Conservation (phyloP, 2,888 invertebrate species). For the Hypomecis punctinalis region DNA sequence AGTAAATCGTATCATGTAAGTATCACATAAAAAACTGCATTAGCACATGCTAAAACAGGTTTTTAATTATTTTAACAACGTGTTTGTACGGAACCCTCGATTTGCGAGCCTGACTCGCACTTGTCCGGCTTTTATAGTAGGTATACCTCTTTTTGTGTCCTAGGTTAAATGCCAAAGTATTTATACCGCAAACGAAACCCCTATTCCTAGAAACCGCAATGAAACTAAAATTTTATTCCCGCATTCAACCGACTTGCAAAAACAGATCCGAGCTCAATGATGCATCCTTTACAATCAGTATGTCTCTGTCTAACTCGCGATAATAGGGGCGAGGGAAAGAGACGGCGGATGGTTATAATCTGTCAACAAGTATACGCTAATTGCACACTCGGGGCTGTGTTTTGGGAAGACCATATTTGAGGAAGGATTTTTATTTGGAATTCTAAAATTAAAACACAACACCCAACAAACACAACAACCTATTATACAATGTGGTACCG, state of each 20-base stretch:
- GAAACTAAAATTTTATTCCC: slow-evolving; percentile 32
- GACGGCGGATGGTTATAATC: slow-evolving; percentile 56
- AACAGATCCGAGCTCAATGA: slow-evolving; percentile 49
- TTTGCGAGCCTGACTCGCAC: too few relatives aligned
- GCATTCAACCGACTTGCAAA: slow-evolving; percentile 32
- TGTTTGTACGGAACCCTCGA: too few relatives aligned
- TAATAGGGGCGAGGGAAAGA: slow-evolving; percentile 41
- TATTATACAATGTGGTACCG: too few relatives aligned
- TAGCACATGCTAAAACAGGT: too few relatives aligned
- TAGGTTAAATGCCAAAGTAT: neutral
- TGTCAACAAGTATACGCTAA: slow-evolving; percentile 72
- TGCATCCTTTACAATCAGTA: slow-evolving; percentile 52
- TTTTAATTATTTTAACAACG: too few relatives aligned
- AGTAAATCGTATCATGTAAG: too few relatives aligned
- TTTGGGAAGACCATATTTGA: slow-evolving; percentile 40
- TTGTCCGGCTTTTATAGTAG: too few relatives aligned
- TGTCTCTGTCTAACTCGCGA: slow-evolving; percentile 46
- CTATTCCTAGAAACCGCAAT: slow-evolving; percentile 4
- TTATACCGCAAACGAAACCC: neutral
- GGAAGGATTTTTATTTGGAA: too few relatives aligned
- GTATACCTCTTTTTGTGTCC: too few relatives aligned
- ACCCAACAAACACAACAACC: too few relatives aligned
- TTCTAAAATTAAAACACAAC: too few relatives aligned
- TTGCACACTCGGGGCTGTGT: slow-evolving; percentile 63
- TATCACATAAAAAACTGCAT: too few relatives aligned